Evolutionary conservation across 2,888 invertebrate species (phyloP).

Genomic region (Synergus laeviventris): DNA sequence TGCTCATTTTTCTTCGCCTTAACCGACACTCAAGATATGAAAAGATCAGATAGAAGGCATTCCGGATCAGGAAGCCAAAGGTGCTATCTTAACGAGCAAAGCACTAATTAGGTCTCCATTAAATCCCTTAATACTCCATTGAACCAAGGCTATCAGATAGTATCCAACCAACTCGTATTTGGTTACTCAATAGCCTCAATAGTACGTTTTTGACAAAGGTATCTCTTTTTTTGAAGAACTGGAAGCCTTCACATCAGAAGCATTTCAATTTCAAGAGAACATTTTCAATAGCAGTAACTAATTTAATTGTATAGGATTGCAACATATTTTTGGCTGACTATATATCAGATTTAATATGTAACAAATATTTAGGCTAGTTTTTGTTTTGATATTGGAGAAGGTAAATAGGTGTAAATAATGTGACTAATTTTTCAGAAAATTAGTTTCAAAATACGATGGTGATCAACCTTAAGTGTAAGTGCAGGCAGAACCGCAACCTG

Average conservation of each 20-base stretch:
- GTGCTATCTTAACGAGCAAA: constrained; percentile 24
- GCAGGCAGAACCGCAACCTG: constrained; percentile 30
- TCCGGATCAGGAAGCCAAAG: constrained; percentile 4
- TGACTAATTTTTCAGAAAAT: background rate
- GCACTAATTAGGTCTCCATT: constrained; percentile 16
- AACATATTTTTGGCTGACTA: no score
- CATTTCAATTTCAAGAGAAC: no score
- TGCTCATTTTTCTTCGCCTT: background rate
- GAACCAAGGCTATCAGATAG: background rate
- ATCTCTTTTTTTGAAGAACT: background rate
- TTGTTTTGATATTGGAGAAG: background rate
- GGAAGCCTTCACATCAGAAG: no score
- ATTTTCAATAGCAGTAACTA: no score
- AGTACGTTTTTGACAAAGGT: background rate
- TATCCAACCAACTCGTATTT: constrained; percentile 6
- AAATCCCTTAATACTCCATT: background rate
- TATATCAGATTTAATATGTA: no score
- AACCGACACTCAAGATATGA: constrained; percentile 4
- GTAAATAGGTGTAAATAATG: background rate
- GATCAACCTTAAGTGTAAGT: constrained; percentile 16
- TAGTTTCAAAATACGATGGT: background rate
- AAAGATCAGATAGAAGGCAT: background rate
- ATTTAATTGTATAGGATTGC: no score
- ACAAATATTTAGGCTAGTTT: background rate
- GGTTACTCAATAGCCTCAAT: constrained; percentile 15